Evolutionary conservation across 2,888 invertebrate species (phyloP), one percentile per base, ranked within the genome.

Genomic region (Hyposoter didymator): DNA sequence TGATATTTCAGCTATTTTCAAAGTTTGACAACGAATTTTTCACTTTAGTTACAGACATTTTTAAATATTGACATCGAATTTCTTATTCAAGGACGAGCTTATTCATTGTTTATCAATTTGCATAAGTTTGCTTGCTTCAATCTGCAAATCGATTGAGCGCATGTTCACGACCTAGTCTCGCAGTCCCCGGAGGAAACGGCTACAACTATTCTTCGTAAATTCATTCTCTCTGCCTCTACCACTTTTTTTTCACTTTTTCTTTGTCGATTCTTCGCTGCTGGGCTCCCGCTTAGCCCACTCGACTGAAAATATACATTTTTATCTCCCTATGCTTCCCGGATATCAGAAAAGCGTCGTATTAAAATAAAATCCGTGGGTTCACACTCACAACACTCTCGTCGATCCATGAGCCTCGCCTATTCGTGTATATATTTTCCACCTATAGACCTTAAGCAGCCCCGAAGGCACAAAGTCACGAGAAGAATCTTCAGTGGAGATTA

Each of bases 131-230:
- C 45, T 55, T 52, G 67, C 39, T 59, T 70, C 52, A 82, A 78
- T 82, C 72, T 62, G 78, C 47, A 22, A 79, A 85, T 85, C 75
- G 82, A 82, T 74, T 80, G 76, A 76, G 85, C 67, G 73, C 76
- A 85, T 85, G 76, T 83, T 85, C 67, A 52, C 73, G 83, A 83
- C 72, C 82, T 78, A 84, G 74, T 84, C 84, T 80, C 55, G 43
- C 55, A 45, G 35, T 80, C 72, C 79, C 79, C 74, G 74, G 78
- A 84, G 82, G 70, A 67, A 76, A 70, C 64, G 43, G 28, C 59
- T 12, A 17, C 82, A 52, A 73, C 82, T 59, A 75, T 74, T 70
- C 72, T 69, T 19, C 55, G 32, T 82, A 66, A 69, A 82, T 85
- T 82, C 74, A 85, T 79, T 82, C 82, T 75, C 55, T 72, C 66